Evolutionary conservation across 2,888 invertebrate genomes (phyloP), one percentile per base, ranked within the genome.

Genomic region (Dermolepida albohirtum): DNA sequence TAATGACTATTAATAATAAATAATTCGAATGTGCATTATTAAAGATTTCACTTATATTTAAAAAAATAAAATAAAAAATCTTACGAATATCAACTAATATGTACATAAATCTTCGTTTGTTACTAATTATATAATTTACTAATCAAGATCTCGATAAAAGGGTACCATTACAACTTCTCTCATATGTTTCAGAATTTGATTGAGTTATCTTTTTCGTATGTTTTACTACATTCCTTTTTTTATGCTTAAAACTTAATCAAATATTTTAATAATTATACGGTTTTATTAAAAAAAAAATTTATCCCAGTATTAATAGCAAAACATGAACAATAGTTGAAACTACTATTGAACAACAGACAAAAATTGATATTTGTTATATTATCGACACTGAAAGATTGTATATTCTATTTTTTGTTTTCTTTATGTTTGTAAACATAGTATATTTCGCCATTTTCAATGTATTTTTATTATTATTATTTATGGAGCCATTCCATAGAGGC

Each of bases 381-480:
- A 47, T 72, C 71, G 72, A 73, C 74, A 73, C 73, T 71, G 17
- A 43, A 63, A 43, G 51, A 22, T 7, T 43, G 51, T 67, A 52
- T 63, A 67, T 69, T 67, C 52, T 64, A 55, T 47, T 54, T 59
- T 67, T 69, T 67, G 17, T 66, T 55, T 54, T 49, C 40, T 49
- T 59, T 55, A 16, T 63, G 65, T 43, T 55, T 55, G 43, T 74
- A 70, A 72, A 75, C 76, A 76, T 78, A 78, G 75, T 78, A 76
- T 79, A 76, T 77, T 77, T 74, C 72, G 68, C 54, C 14, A 47
- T 62, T 47, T 59, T 39, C 34, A 17, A 47, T 49, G 59, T 62
- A 49, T 71, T 71, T 71, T 70, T n/a, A n/a, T n/a, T n/a, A n/a
- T 22, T 73, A 72, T 67, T 68, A 66, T 57, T 50, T 66, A 64